Conservation (phyloP, 1,140 invertebrate species). For the Gryllus bimaculatus region DNA sequence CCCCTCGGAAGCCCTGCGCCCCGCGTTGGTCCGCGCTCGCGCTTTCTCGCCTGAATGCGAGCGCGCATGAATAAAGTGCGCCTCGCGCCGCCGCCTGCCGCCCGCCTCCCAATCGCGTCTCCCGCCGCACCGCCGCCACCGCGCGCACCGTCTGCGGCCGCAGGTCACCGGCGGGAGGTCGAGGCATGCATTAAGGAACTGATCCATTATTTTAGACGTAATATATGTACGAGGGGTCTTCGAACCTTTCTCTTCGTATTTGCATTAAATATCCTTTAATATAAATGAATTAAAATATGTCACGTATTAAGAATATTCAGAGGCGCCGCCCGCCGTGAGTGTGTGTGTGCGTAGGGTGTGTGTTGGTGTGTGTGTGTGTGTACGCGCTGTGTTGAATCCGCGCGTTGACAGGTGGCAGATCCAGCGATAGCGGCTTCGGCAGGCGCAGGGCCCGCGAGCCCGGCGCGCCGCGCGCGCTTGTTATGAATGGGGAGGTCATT, state of each 20-base stretch:
- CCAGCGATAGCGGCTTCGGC: not conserved
- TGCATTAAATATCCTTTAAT: conserved; percentile 1
- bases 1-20: too few relatives aligned
- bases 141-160: not conserved
- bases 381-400: too few relatives aligned
- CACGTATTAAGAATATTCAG: not conserved
- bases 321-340: not conserved
- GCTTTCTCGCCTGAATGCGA: too few relatives aligned
- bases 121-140: not conserved
- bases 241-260: not conserved
- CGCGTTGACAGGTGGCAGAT: not conserved
- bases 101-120: not conserved
- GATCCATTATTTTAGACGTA: conserved; percentile 4
- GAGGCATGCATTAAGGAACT: not conserved
- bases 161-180: not conserved
- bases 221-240: not conserved
- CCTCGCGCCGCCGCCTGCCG: too few relatives aligned
- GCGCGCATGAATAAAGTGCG: too few relatives aligned
- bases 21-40: too few relatives aligned
- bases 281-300: conserved; percentile 6
- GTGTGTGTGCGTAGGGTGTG: not conserved
- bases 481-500: not conserved
- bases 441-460: too few relatives aligned
- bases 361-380: too few relatives aligned
- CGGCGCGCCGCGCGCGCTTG: not conserved